Evolutionary conservation across 1,140 invertebrate genomes (phyloP), one percentile per base, ranked within the genome.

Genomic region (Drosophila albomicans): DNA sequence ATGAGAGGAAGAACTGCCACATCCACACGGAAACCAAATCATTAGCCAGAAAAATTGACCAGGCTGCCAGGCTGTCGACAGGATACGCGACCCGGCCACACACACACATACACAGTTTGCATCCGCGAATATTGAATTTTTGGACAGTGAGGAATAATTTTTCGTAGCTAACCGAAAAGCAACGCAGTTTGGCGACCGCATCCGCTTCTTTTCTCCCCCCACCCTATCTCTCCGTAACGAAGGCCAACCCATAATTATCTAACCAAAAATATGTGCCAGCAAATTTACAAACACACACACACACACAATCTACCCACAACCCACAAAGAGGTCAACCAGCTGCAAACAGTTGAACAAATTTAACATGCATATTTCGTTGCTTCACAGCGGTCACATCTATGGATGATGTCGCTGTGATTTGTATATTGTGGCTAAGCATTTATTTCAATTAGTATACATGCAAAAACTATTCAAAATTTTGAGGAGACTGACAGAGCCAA

Each of bases 11-110:
- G 48, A 25, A 15, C 16, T 49, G 6, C 48, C 51, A 73, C 38
- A 70, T 35, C 76, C 75, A 38, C 56, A 68, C 41, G 82, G 82
- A 87, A 82, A 82, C 82, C 82, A 87, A 86, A 86, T 86, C 82
- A 86, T 86, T 86, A 86, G 82, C 82, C 81, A 86, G 79, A 87
- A 84, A 84, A 86, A 87, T 86, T 87, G 82, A 82, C 82, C 82
- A 82, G 62, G 38, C 64, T 57, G 56, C 63, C 63, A 25, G 30
- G 15, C 45, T 30, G 38, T 13, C n/a, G 52, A 25, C 69, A 72
- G 69, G 62, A 66, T 58, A 58, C 46, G 51, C 61, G 51, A 46
- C 51, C 43, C 32, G 62, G 43, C 48, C 51, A 57, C 7, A 35
- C 35, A 38, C 8, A 2, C 35, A 38, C 35, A 38, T 1, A 38